Base-by-base conservation (phyloP, 2,797 vertebrate species). In the Enteromius viviparus region DNA sequence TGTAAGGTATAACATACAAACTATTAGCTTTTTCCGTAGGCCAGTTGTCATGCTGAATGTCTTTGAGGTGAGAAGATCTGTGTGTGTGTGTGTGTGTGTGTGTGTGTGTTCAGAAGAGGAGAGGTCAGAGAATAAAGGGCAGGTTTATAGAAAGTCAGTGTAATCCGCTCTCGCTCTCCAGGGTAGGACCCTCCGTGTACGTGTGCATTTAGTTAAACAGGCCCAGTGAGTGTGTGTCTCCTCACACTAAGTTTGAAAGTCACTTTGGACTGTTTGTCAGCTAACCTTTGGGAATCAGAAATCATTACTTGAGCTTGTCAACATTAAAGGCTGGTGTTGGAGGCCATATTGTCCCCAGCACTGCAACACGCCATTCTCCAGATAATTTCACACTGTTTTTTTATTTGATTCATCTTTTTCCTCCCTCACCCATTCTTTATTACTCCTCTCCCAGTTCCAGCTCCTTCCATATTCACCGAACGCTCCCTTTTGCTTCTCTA, bases 121-220 rank as follows among this genome's bases (percentile, higher is more conserved):
- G 86, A 85, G 89, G 89, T 87, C 89, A 89, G 85, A 85, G 85
- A 85, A 89, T 81, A 89, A 88, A 86, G 78, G 78, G 70, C 78
- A 87, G 84, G 81, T 86, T 87, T 87, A 87, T 84, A 87, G 85
- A 87, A 78, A 70, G 76, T 78, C 78, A 66, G 78, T 79, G 87
- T 89, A 89, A 89, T 89, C 89, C 81, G 82, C 84, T 85, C 84
- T 64, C 60, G 9, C 79, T 88, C 86, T 86, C 83, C 85, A 82
- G 88, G 82, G 81, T 82, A 70, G 60, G 66, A 55, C 76, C 76
- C 75, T 83, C 40, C 1, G 34, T 70, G 76, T 77, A 85, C 84
- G 81, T 85, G 83, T 83, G 71, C 81, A 76, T 84, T 84, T 60
- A 84, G 82, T 84, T 87, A 84, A 87, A 82, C 82, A 76, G 85